phyloP scores from a whole-genome alignment of 2,113 vertebrate species.

The Sardina pilchardus region DNA sequence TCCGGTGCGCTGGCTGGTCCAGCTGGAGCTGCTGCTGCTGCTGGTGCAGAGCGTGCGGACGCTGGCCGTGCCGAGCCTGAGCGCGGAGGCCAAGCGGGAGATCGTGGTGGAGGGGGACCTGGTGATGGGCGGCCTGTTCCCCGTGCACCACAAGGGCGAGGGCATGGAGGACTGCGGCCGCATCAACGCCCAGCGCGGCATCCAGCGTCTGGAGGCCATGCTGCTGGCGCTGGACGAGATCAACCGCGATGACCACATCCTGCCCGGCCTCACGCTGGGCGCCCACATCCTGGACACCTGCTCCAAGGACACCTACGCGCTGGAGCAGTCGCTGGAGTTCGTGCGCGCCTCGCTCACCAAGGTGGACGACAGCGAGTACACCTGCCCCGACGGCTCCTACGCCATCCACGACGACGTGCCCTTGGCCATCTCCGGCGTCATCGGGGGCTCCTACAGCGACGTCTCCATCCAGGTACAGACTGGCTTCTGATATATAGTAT shows the following conservation, averaged over 20 bases:
- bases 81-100: conserved; percentile 81
- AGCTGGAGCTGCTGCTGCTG: conserved; percentile 36
- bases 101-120: conserved; percentile 91
- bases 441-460: conserved; percentile 96
- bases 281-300: conserved; percentile 96
- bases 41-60: conserved; percentile 51
- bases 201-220: conserved; percentile 98
- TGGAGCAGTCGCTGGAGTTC: conserved; percentile 96
- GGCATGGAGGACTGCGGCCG: conserved; percentile 88
- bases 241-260: conserved; percentile 84
- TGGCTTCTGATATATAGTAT: neutral
- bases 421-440: conserved; percentile 91
- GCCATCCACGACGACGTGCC: conserved; percentile 90
- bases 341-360: conserved; percentile 93
- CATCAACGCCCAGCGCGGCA: conserved; percentile 93
- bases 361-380: conserved; percentile 91
- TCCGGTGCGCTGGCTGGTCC: conserved; percentile 35
- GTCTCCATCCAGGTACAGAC: conserved; percentile 93
- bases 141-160: conserved; percentile 90
- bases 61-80: conserved; percentile 64
- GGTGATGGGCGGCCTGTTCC: conserved; percentile 94
- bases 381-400: conserved; percentile 93
- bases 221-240: conserved; percentile 92
- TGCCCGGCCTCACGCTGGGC: conserved; percentile 87
- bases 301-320: conserved; percentile 95